phyloP scores from a whole-genome alignment of 2,113 vertebrate genomes.

The Lepus timidus region DNA sequence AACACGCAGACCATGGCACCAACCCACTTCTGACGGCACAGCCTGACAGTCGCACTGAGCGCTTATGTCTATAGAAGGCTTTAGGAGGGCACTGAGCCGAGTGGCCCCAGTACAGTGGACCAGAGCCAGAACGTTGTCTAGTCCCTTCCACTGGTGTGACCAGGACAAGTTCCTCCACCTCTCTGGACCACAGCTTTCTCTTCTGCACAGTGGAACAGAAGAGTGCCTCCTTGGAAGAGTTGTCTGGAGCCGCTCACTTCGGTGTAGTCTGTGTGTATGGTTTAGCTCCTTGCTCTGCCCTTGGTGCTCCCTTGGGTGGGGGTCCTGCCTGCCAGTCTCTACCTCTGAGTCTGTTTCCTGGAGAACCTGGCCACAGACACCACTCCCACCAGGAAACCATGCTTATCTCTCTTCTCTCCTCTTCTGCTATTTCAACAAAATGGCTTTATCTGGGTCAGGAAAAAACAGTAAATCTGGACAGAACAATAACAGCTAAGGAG shows the following conservation, averaged over 20 bases:
- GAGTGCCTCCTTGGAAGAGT: neutral
- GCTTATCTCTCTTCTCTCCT: neutral
- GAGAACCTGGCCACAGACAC: neutral
- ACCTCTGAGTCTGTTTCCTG: neutral
- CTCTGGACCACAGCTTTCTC: too few species aligned
- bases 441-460: neutral
- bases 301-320: rapidly evolving
- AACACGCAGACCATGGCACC: neutral
- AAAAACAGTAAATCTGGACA: neutral
- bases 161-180: too few species aligned
- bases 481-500: neutral
- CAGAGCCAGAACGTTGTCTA: too few species aligned
- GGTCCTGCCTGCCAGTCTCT: too few species aligned
- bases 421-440: neutral
- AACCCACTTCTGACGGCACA: neutral
- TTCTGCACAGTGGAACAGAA: neutral
- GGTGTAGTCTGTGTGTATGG: too few species aligned
- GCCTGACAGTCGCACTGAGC: too few species aligned
- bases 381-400: neutral
- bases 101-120: neutral
- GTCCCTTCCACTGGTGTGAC: too few species aligned
- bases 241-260: too few species aligned
- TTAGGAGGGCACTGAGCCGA: neutral
- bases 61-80: neutral
- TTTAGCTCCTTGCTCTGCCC: neutral